Evolutionary conservation across 1,140 invertebrate genomes (phyloP).

Genomic region (Saccostrea cuccullata): DNA sequence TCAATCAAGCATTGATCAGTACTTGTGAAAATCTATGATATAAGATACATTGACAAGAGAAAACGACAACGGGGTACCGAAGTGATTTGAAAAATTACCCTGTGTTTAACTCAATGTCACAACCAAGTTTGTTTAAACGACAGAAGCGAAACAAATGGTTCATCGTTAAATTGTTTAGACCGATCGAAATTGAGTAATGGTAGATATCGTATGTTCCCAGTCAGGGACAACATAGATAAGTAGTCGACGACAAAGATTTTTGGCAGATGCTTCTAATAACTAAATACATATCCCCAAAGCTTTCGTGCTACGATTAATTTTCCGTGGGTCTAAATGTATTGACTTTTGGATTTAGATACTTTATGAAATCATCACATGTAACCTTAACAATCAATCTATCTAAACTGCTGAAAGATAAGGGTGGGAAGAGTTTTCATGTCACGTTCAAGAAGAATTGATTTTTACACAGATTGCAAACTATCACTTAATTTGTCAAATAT

Average conservation of each 20-base stretch:
- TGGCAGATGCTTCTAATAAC: background rate
- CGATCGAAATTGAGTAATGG: background rate
- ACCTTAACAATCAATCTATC: background rate
- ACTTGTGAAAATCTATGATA: too few species aligned
- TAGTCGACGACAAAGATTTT: background rate
- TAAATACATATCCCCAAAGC: background rate
- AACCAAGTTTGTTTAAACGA: background rate
- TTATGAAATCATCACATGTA: conserved; percentile 7
- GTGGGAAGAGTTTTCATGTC: background rate
- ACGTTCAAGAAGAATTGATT: background rate
- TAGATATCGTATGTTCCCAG: conserved; percentile 6
- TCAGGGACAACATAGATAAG: conserved; percentile 1
- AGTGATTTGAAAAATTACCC: background rate
- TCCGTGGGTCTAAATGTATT: background rate
- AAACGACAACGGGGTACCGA: background rate
- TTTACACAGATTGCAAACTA: background rate
- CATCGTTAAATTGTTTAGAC: conserved; percentile 2
- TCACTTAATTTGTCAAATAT: background rate
- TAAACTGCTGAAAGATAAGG: background rate
- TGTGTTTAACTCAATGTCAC: background rate
- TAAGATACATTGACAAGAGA: background rate
- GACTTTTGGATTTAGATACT: conserved; percentile 21
- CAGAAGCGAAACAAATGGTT: conserved; percentile 6
- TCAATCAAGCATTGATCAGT: too few species aligned
- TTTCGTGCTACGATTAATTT: conserved; percentile 15